Evolutionary conservation across 2,888 invertebrate genomes (phyloP), one percentile per base, ranked within the genome.

Genomic region (Sminthurinus aureus): DNA sequence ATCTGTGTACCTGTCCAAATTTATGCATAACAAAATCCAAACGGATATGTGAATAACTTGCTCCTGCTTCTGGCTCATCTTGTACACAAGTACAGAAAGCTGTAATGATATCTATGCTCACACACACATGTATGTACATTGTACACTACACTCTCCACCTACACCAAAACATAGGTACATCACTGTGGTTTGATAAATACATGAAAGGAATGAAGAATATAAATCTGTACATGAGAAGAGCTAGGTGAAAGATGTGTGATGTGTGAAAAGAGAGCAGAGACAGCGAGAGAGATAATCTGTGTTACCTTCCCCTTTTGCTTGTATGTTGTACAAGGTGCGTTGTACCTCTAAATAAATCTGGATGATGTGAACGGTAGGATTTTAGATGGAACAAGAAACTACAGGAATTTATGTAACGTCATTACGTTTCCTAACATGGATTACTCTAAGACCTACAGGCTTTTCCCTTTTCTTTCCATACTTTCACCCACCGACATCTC

Each of bases 341-440:
- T n/a, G 69, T 15, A 75, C 50, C 75, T 3, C 69, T 69, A 75
- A 75, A 75, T 75, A 75, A 75, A 75, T 75, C 75, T 75, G 50
- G 75, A 51, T 75, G 75, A 50, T n/a, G 51, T 75, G 75, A 75
- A n/a, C 38, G 75, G 24, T 51, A 75, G 51, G 52, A 51, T 51
- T 75, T 75, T 75, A 15, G 11, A 38, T 38, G 38, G 38, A 38
- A 38, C 38, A 38, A 12, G 75, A 20, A 75, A 74, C 8, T 74
- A 15, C 73, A 38, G 8, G 24, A 75, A 75, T 75, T 75, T 75
- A 75, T 75, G 75, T 26, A 20, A 75, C 75, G 52, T 75, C 75
- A 75, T 75, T 75, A 75, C 20, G 51, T 51, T n/a, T 75, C 75
- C 18, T 75, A 50, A 75, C 20, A n/a, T 75, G 52, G 75, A 75